Base-by-base conservation (phyloP, 2,888 invertebrate genomes). In the Sialis lutaria region DNA sequence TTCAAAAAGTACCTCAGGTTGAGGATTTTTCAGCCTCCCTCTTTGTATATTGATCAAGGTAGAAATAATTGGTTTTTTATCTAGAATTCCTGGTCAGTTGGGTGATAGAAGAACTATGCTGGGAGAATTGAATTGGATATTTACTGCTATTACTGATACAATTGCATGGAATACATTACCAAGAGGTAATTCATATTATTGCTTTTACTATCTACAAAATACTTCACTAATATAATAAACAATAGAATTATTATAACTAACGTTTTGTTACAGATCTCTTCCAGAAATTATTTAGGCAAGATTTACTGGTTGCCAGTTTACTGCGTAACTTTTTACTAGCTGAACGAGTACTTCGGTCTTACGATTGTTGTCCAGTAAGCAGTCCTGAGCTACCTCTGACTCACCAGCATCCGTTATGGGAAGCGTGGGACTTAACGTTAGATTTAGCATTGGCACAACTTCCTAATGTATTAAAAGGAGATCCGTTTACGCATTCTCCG, bases 41-140 rank as follows among this genome's bases (percentile, higher is more conserved):
- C 22, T 22, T 22, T 22, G 22, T 22, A 22, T 22, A 22, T 22
- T 4, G 22, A 22, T 22, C 2, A 22, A 22, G 22, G 22, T 2
- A 22, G 22, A 22, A 22, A 22, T 22, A 22, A 22, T 22, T 22
- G 2, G 22, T 45, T 50, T 44, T 44, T 50, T 51, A 57, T 56
- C 40, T 53, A 89, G 90, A 67, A 91, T 98, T 57, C 97, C 97
- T 6, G 98, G 98, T 1, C 86, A 87, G 61, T 75, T 95, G 55
- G 87, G 85, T 54, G 96, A 97, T 69, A 75, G 96, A 13, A 75
- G 93, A 56, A 96, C 98, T 32, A 92, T 97, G 89, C 74, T 97
- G 54, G 98, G 98, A 43, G 97, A 99, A 69, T 71, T 98, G 50
- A 98, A 98, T 72, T 98, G 98, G 98, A 96, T 99, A 62, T 98